Percentiles rank a stretch among this genome's conserved stretches.
Evolutionary conservation across 1,140 invertebrate species (phyloP).

Genomic region (Leptopilina clavipes): DNA sequence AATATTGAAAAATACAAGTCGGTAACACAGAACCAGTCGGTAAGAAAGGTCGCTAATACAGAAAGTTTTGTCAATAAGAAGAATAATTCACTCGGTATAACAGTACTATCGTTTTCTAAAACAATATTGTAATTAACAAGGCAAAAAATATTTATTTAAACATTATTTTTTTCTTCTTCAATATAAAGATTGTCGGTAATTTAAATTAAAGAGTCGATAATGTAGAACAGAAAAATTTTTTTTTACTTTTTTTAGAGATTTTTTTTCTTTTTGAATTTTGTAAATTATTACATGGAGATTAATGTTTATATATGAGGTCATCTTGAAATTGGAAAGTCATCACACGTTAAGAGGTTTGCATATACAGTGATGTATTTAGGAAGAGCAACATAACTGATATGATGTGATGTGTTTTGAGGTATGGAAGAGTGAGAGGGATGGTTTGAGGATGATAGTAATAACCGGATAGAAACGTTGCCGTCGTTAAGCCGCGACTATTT

Average conservation of each 20-base stretch:
- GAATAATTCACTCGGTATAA: not conserved
- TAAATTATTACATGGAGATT: not conserved
- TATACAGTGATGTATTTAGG: not conserved
- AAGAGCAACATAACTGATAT: not conserved
- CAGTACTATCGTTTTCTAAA: no score
- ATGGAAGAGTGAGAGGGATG: not conserved
- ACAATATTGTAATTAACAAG: no score
- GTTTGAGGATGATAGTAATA: constrained; percentile 14
- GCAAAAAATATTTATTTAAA: no score
- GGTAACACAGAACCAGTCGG: no score
- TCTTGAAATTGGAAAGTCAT: not conserved
- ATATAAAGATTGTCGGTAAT: not conserved
- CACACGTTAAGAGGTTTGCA: not conserved
- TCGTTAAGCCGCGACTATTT: constrained; percentile 26
- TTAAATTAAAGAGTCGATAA: not conserved
- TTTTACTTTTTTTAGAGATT: no score
- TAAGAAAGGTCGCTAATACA: not conserved
- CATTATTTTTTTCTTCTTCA: no score
- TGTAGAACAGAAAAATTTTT: not conserved
- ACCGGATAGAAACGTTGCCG: constrained; percentile 18
- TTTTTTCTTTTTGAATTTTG: not conserved
- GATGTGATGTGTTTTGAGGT: not conserved
- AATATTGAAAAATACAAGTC: no score
- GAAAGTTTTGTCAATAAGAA: not conserved
- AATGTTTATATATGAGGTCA: not conserved